Evolutionary conservation across 2,113 vertebrate species (phyloP).

Genomic region (Archilochus colubris): DNA sequence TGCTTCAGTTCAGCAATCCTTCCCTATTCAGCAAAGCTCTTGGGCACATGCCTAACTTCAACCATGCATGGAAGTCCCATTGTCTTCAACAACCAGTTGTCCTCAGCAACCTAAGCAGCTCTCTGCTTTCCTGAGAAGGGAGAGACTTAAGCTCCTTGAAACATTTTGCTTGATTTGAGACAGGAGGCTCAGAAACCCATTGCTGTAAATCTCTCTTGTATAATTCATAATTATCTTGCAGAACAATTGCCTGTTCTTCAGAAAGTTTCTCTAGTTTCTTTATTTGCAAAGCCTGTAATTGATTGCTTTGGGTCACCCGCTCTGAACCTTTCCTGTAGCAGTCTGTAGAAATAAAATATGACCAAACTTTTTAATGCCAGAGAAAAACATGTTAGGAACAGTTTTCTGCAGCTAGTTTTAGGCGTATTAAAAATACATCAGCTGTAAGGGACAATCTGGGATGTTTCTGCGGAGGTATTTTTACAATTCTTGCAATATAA

Average conservation of each 20-base stretch:
- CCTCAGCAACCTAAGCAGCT: constrained; percentile 27
- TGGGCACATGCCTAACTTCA: constrained; percentile 34
- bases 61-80: constrained; percentile 19
- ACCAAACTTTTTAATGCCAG: not conserved
- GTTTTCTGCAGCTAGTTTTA: constrained; percentile 16
- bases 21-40: constrained; percentile 52
- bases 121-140: constrained; percentile 21
- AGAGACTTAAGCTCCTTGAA: constrained; percentile 2
- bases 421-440: constrained; percentile 30
- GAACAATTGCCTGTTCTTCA: constrained; percentile 32
- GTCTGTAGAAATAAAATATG: not conserved
- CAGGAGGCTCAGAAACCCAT: constrained; percentile 25
- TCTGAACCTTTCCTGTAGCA: not conserved
- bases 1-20: constrained; percentile 51
- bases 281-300: constrained; percentile 21
- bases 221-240: constrained; percentile 19
- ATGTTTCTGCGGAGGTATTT: constrained; percentile 30
- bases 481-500: not conserved
- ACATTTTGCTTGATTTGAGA: constrained; percentile 35
- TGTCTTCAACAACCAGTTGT: constrained; percentile 47
- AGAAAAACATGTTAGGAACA: not conserved
- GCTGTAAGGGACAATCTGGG: not conserved
- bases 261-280: constrained; percentile 13
- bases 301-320: constrained; percentile 4
- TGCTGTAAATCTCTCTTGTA: constrained; percentile 19